phyloP scores from a whole-genome alignment of 2,113 vertebrate genomes.

The Syngnathus scovelli region DNA sequence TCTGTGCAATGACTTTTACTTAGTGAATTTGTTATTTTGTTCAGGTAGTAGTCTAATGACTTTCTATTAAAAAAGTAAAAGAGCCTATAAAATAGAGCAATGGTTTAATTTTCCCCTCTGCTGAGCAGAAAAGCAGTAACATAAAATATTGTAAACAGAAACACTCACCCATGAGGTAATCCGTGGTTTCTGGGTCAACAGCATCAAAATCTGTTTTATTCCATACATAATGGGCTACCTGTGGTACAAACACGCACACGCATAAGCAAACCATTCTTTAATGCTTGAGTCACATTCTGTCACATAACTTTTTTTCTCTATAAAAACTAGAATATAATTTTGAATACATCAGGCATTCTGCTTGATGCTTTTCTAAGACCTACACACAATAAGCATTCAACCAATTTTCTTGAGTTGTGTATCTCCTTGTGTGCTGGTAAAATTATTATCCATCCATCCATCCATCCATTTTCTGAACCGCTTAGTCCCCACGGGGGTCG shows the following conservation, averaged over 20 bases:
- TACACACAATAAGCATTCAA: too few species aligned
- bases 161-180: conserved; percentile 73
- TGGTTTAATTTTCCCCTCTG: neutral
- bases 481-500: too few species aligned
- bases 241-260: conserved; percentile 9
- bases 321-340: neutral
- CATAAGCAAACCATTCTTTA: neutral
- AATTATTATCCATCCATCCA: too few species aligned
- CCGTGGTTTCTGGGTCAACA: conserved; percentile 65
- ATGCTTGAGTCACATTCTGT: neutral
- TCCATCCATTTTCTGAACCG: too few species aligned
- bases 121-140: neutral
- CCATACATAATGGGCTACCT: conserved; percentile 72
- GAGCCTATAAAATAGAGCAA: neutral
- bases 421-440: too few species aligned
- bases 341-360: too few species aligned
- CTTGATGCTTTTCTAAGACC: too few species aligned
- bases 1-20: neutral
- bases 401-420: too few species aligned
- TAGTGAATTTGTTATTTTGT: neutral
- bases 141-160: neutral
- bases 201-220: conserved; percentile 65
- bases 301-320: neutral
- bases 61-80: neutral
- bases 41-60: neutral